Evolutionary conservation across 1,140 invertebrate species (phyloP), one percentile per base, ranked within the genome.

Genomic region (Brachionus plicatilis): DNA sequence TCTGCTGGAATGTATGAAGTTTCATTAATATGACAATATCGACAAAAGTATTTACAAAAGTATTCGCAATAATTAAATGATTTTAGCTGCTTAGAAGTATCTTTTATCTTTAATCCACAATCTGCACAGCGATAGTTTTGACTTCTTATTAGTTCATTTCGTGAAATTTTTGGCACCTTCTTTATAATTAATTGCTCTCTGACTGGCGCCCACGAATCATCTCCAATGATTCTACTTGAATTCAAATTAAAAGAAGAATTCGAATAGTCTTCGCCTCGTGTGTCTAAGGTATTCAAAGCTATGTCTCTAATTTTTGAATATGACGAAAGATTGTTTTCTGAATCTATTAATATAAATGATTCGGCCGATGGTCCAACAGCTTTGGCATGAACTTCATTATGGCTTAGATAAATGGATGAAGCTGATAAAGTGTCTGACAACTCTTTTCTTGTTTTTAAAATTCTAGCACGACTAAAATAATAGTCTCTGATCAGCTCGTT

Each of bases 1-100:
- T 82, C 41, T 20, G 79, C 79, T 14, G 95, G 95, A 86, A 96
- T 94, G 75, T 93, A 88, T 5, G 93, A 91, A 70, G 92, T 90
- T 86, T 94, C 92, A 88, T 94, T 94, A 9, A 91, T 93, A 89
- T 96, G 95, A 88, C 95, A 96, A 41, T 94, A 94, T 6, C 94
- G 94, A 88, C 95, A 96, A 88, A 96, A 95, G 89, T 94, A 95
- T 86, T 94, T 93, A 14, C 94, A 94, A 66, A 95, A 90, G 88
- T 96, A 96, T 87, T 94, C 92, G 88, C 95, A 96, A 87, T 94
- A 95, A 8, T 89, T 86, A 84, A 88, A 89, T 70, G 37, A 17
- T 65, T 82, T 82, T 3, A 41, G 2, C 24, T 60, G 41, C 14
- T 65, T 68, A 1, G 33, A 20, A 29, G 3, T 80, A 3, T 65